A percentile compares a stretch with the other conserved stretches of the same genome.
phyloP scores from a whole-genome alignment of 1,140 invertebrate genomes.

The Neomicropteryx cornuta region DNA sequence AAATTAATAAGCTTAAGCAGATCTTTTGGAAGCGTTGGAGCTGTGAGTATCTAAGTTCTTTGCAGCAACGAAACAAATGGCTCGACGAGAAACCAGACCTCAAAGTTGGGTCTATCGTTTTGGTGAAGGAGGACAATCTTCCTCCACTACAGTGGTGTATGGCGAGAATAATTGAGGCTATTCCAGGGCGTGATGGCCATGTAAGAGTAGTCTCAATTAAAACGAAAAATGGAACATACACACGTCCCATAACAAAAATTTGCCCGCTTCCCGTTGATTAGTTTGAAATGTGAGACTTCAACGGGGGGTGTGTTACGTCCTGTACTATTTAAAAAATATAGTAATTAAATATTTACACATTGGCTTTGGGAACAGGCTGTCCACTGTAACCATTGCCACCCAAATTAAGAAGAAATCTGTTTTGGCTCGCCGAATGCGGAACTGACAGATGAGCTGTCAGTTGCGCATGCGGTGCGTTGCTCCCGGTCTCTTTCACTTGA shows the following conservation, averaged over 20 bases:
- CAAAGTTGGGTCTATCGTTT: conserved; percentile 19
- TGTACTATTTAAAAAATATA: too few species aligned
- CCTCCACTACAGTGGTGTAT: conserved; percentile 19
- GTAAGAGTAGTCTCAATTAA: conserved; percentile 13
- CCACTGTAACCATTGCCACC: too few species aligned
- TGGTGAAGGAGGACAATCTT: conserved; percentile 21
- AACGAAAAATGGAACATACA: conserved; percentile 14
- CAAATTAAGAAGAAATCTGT: too few species aligned
- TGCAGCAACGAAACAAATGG: conserved; percentile 21
- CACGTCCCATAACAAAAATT: conserved; percentile 14
- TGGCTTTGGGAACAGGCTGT: too few species aligned
- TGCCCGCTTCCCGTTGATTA: conserved; percentile 14
- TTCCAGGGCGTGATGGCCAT: conserved; percentile 11
- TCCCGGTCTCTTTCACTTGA: too few species aligned
- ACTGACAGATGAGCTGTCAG: too few species aligned
- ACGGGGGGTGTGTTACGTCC: too few species aligned
- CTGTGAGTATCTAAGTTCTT: conserved; percentile 13
- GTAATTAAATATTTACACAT: too few species aligned
- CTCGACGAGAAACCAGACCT: conserved; percentile 8
- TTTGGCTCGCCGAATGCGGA: too few species aligned
- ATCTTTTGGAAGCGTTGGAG: conserved; percentile 19
- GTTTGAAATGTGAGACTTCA: too few species aligned
- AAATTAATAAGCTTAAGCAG: conserved; percentile 9
- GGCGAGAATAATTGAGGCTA: conserved; percentile 15
- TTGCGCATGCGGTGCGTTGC: too few species aligned